Evolutionary conservation across 1,140 invertebrate species (phyloP).

Genomic region (Eriosoma lanigerum): DNA sequence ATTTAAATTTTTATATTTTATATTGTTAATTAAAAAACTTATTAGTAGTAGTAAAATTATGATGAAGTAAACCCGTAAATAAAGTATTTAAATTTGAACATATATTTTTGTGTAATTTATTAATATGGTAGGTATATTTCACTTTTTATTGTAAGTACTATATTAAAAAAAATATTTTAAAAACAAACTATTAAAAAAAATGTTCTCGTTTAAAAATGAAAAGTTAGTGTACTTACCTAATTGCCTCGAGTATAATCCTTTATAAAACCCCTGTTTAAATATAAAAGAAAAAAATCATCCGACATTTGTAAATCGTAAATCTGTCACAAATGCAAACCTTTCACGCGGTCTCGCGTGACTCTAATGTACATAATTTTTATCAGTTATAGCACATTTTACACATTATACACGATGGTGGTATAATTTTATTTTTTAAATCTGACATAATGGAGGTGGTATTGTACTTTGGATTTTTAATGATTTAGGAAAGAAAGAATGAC

Average conservation of each 20-base stretch:
- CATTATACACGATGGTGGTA: background rate
- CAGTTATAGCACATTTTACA: background rate
- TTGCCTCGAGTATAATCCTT: constrained; percentile 16
- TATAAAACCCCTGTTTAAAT: background rate
- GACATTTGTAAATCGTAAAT: constrained; percentile 22
- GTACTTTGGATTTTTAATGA: background rate
- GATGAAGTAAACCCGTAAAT: too few relatives aligned
- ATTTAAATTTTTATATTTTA: too few relatives aligned
- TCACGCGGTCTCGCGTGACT: background rate
- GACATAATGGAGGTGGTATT: background rate
- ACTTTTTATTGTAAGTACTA: too few relatives aligned
- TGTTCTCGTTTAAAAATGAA: constrained; percentile 23
- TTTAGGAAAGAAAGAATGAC: background rate
- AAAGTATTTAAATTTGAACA: too few relatives aligned
- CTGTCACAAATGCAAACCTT: constrained; percentile 4
- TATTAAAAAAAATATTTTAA: constrained; percentile 20
- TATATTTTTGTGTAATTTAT: too few relatives aligned
- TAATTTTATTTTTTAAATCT: background rate
- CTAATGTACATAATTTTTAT: constrained; percentile 35
- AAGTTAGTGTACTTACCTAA: constrained; percentile 8
- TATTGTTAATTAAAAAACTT: too few relatives aligned
- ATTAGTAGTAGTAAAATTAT: too few relatives aligned
- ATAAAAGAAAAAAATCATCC: background rate
- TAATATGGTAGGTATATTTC: too few relatives aligned
- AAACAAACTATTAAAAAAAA: background rate